Base-by-base conservation (phyloP, 92 coral and sea anemone species). In the Anthopleura xanthogrammica region DNA sequence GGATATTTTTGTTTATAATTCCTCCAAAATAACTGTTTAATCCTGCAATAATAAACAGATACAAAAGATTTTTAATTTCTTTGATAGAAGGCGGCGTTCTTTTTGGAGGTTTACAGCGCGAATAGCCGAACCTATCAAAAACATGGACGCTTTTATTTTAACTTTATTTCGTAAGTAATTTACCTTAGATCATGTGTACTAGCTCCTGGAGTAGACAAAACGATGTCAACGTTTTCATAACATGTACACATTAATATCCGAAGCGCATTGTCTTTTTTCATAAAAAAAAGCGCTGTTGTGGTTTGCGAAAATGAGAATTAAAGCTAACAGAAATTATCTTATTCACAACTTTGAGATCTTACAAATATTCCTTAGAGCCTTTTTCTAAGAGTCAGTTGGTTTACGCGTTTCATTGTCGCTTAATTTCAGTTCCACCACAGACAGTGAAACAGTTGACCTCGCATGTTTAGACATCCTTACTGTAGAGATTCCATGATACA, bases 51-150 rank as follows among this genome's bases (percentile, higher is more conserved):
- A 68, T 23, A 68, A 23, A 68, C 74, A 9, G 16, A n/a, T 68
- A 68, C 70, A 68, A 68, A 68, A 36, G 74, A 68, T 68, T 68
- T 68, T 36, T 68, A 23, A 68, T 68, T 68, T 29, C 41, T 36
- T 13, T 23, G 16, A 68, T 68, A 3, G 14, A 68, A 68, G 74
- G 42, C 42, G 42, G 74, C 74, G 17, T 68, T 68, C 8, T 62
- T 12, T 54, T 54, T 11, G 14, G 58, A 54, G 14, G 58, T 54
- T 8, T 54, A 11, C 58, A 54, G 58, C 16, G 3, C 58, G 14
- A 54, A 9, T 11, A 54, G 16, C 58, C 58, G 16, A 14, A 54
- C 58, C 58, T 54, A 46, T 54, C 11, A 2, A 54, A 54, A 54
- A 54, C 36, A 22, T 68, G 17, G 12, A 29, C 41, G 58, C 58